Base-by-base conservation (phyloP, 2,797 vertebrate genomes). In the Selene dorsalis region DNA sequence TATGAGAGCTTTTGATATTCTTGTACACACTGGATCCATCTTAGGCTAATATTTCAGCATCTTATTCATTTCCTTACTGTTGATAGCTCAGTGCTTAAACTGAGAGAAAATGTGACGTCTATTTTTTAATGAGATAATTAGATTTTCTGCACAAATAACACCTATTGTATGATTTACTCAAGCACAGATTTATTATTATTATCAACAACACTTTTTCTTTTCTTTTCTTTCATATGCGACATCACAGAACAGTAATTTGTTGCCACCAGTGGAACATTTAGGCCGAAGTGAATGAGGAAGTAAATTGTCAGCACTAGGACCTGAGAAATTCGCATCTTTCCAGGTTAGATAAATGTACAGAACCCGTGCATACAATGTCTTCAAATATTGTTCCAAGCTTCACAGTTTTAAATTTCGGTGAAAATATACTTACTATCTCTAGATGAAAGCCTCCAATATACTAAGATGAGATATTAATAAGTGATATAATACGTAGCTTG, bases 231-330 rank as follows among this genome's bases (percentile, higher is more conserved):
- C 26, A 1, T 28, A 13, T 22, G 12, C 65, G 39, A 45, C 43
- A 41, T 35, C 24, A 52, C 7, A 53, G 12, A 3, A 3, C 3
- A 24, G 30, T 24, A 20, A 64, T 4, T 16, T 57, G 14, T 69
- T 80, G 73, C 66, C 66, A 88, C 87, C 77, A 85, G 88, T 88
- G 84, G 86, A 84, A 74, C 52, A 63, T 68, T 69, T 24, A 70
- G 35, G 11, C 26, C 64, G 65, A 32, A 74, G 63, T 82, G 59
- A 78, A 73, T 22, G 38, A 48, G 17, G 3, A 22, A 5, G 17
- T 6, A 16, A 24, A 0, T 0, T 0, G 43, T 0, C 0, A 79
- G 83, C 22, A 0, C 69, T 88, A 83, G 81, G 86, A 88, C 86
- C 84, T 35, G 0, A 83, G 13, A 10, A 20, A 3, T 4, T 52